Base-by-base conservation (phyloP, 1,140 invertebrate species). In the Drosophila sproati region DNA sequence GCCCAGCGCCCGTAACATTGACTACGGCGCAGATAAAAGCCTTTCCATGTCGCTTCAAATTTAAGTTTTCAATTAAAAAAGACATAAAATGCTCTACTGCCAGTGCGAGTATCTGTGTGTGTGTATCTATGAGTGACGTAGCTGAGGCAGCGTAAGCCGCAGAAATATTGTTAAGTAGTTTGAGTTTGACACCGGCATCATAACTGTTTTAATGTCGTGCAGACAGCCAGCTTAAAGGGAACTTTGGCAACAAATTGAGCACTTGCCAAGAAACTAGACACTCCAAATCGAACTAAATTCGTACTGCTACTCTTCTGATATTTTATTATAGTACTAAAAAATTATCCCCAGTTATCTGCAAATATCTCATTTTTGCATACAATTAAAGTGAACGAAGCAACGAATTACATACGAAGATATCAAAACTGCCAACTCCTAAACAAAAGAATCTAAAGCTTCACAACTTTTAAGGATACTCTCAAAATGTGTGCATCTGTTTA, bases 31-130 rank as follows among this genome's bases (percentile, higher is more conserved):
- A 81, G 85, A 89, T 89, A 89, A 89, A 89, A 89, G 85, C 85
- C 85, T 89, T 89, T 89, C 80, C 85, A 89, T 89, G 85, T 89
- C 85, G 85, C 86, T 89, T 90, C 80, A 89, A 89, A 89, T 89
- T 89, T 89, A 89, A 89, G 85, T 89, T 89, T 89, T 89, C 85
- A 89, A 89, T 89, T 89, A 89, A 89, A 89, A 89, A 89, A 89
- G 85, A 89, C 85, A 89, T 89, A 85, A 89, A 89, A 66, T 71
- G 45, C 41, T 50, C 45, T 20, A 62, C 55, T 45, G 37, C 48
- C 55, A 34, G 20, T 61, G 51, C 41, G 12, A 62, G 32, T 48
- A 6, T 48, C 12, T 54, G 34, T 35, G 62, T 77, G 48, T 64
- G 67, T 66, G 63, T 70, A 51, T 72, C 68, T 82, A 73, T 71